Percentiles rank a stretch among this genome's conserved stretches.
These are phyloP conservation scores for Falco concolor DNA, from an alignment of 2,797 vertebrate species.

Conservation along the genomic window DNA sequence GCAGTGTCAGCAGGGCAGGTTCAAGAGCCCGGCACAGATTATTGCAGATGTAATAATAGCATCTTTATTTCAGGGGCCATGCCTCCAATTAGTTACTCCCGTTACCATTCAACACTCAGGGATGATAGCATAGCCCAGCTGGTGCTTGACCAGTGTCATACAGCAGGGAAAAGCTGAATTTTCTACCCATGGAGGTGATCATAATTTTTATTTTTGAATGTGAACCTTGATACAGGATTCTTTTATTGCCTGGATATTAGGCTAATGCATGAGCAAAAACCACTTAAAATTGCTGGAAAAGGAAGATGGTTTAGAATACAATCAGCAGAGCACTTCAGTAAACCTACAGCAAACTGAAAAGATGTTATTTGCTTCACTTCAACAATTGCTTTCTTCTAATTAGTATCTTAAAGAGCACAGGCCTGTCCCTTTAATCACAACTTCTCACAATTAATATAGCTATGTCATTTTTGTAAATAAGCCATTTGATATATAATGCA, in stretches of 20 bases:
- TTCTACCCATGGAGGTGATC: background rate
- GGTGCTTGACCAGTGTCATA: background rate
- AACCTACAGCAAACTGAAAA: background rate
- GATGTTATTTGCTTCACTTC: background rate
- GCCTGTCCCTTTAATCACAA: slow-evolving; percentile 7
- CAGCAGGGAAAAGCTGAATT: background rate
- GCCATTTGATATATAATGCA: slow-evolving; percentile 36
- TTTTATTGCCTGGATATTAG: background rate
- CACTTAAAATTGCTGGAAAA: background rate
- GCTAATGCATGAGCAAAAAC: background rate
- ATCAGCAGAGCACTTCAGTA: background rate
- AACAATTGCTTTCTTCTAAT: background rate
- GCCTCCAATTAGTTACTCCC: background rate
- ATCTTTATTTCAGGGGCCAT: background rate
- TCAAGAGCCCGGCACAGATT: background rate
- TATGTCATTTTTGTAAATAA: slow-evolving; percentile 26
- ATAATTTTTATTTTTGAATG: background rate
- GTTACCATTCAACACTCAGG: background rate
- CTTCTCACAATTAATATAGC: slow-evolving; percentile 14
- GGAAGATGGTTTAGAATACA: background rate
- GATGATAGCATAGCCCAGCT: background rate
- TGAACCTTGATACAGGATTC: background rate
- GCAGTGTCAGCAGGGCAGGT: background rate
- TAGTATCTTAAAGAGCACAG: background rate
- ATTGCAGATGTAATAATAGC: background rate